phyloP scores from a whole-genome alignment of 2,888 invertebrate genomes.

The Rugalucina vietnamica region DNA sequence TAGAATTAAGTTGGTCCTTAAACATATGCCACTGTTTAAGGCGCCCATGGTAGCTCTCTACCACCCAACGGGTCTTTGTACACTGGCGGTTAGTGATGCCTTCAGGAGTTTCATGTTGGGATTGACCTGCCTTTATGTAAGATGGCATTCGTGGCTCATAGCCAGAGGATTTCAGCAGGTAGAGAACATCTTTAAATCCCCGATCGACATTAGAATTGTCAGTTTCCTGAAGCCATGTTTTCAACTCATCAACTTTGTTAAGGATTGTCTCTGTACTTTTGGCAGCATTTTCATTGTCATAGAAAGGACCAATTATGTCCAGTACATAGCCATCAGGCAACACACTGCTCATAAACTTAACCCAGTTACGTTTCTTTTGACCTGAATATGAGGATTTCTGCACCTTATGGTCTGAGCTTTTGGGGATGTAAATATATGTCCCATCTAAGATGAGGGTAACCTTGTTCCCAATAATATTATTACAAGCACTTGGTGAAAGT shows the following conservation, averaged over 20 bases:
- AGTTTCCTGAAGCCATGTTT: slow-evolving; percentile 3
- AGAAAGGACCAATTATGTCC: slow-evolving; percentile 12
- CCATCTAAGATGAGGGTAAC: slow-evolving; percentile 10
- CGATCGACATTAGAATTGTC: slow-evolving; percentile 21
- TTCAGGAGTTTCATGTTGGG: neutral
- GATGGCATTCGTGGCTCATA: slow-evolving; percentile 17
- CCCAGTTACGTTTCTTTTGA: neutral
- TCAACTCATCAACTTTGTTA: neutral
- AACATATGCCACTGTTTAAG: slow-evolving; percentile 1
- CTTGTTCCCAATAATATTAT: slow-evolving; percentile 27
- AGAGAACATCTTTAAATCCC: slow-evolving; percentile 14
- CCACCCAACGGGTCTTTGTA: slow-evolving; percentile 18
- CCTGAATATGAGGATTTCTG: slow-evolving; percentile 7
- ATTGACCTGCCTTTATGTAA: neutral
- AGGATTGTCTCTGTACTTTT: slow-evolving; percentile 21
- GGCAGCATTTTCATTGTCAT: slow-evolving; percentile 18
- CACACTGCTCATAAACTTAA: slow-evolving; percentile 24
- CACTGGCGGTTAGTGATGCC: slow-evolving; percentile 12
- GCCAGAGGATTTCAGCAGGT: neutral
- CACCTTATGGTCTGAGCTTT: slow-evolving; percentile 7
- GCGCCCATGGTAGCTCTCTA: slow-evolving; percentile 25
- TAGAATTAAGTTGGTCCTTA: slow-evolving; percentile 4
- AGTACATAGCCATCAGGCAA: slow-evolving; percentile 21
- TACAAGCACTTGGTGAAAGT: slow-evolving; percentile 15
- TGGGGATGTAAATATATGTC: slow-evolving; percentile 10